These are phyloP conservation scores for Sitophilus oryzae DNA, from an alignment of 1,140 invertebrate species.

Conservation along the genomic window DNA sequence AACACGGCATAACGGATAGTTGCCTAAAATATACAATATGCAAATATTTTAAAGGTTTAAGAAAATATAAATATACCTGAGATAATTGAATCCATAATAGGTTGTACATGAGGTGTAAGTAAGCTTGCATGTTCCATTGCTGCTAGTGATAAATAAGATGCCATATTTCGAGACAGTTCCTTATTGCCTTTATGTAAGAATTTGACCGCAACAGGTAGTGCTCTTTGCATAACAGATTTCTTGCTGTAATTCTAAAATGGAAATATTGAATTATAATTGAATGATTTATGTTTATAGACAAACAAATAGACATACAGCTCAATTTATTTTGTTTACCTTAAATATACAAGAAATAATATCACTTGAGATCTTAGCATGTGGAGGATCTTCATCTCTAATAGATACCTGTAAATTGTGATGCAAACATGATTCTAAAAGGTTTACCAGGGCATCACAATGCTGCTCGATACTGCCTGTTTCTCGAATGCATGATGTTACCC, in stretches of 20 bases:
- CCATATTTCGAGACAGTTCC: slow-evolving; percentile 82
- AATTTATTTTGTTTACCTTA: too few species aligned
- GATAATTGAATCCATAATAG: slow-evolving; percentile 84
- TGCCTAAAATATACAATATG: slow-evolving; percentile 51
- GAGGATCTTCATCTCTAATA: slow-evolving; percentile 77
- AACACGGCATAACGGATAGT: slow-evolving; percentile 78
- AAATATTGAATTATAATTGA: slow-evolving; percentile 2
- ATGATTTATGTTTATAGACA: background rate
- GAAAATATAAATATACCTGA: slow-evolving; percentile 53
- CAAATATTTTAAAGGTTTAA: background rate
- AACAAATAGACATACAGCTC: background rate
- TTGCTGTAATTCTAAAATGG: slow-evolving; percentile 76
- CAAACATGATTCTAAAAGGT: slow-evolving; percentile 78
- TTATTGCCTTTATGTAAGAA: slow-evolving; percentile 85
- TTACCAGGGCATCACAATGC: slow-evolving; percentile 75
- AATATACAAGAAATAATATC: slow-evolving; percentile 93
- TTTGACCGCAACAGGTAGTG: slow-evolving; percentile 84
- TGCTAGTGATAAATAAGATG: slow-evolving; percentile 86
- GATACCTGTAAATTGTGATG: slow-evolving; percentile 80
- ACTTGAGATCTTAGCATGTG: slow-evolving; percentile 91
- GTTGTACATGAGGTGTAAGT: slow-evolving; percentile 77
- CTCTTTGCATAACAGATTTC: slow-evolving; percentile 79
- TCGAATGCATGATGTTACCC: slow-evolving; percentile 82
- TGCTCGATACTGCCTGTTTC: slow-evolving; percentile 83
- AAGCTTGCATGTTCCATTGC: slow-evolving; percentile 84